A percentile compares a stretch with the other conserved stretches of the same genome.
phyloP scores from a whole-genome alignment of 2,113 vertebrate genomes.

The Platysternon megacephalum region DNA sequence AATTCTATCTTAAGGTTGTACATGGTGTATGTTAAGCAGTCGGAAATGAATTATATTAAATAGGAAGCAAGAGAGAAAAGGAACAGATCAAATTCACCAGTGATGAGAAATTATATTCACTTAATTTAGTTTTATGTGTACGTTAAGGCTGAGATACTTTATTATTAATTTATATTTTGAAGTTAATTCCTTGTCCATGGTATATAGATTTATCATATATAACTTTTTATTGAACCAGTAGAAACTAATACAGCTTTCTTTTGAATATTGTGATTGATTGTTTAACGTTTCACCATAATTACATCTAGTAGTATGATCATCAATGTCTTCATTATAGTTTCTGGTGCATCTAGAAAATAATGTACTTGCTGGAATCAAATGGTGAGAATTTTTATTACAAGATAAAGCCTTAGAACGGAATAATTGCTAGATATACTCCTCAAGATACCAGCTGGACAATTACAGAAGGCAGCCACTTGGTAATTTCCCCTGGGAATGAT shows the following conservation, averaged over 20 bases:
- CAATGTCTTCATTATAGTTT: neutral
- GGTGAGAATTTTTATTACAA: neutral
- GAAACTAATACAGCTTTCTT: fast-evolving
- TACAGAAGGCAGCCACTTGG: slow-evolving; percentile 23
- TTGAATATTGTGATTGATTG: neutral
- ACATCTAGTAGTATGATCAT: neutral
- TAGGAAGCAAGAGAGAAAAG: neutral
- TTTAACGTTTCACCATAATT: neutral
- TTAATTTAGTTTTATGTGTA: neutral
- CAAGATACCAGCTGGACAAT: neutral
- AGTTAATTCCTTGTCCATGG: neutral
- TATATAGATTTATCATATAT: neutral
- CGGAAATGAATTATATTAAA: fast-evolving
- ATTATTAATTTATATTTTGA: no score
- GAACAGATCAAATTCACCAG: neutral
- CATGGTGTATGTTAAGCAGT: fast-evolving
- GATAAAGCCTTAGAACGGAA: neutral
- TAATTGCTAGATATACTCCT: neutral
- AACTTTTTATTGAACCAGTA: neutral
- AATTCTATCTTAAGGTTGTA: neutral
- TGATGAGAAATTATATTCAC: neutral
- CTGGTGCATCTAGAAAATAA: neutral
- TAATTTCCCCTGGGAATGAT: neutral
- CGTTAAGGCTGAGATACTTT: neutral
- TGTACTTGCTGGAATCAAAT: neutral